phyloP scores from a whole-genome alignment of 2,797 vertebrate genomes.

The Sebastiscus albofasciatus region DNA sequence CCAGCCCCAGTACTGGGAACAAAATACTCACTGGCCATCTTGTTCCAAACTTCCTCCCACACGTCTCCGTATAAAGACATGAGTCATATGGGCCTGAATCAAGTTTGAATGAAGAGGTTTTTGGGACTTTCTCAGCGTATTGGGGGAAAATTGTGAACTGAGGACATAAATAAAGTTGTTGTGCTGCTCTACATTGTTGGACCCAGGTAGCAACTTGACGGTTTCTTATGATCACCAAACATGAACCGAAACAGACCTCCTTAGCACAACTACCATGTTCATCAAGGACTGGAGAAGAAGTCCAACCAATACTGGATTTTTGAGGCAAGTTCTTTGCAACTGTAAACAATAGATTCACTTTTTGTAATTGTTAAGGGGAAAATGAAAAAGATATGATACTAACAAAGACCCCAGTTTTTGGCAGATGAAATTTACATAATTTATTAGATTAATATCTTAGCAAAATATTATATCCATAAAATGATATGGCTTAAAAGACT shows the following conservation, averaged over 20 bases:
- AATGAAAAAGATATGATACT: too few relatives aligned
- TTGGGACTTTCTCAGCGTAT: slow-evolving; percentile 37
- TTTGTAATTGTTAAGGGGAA: too few relatives aligned
- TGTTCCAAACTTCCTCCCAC: slow-evolving; percentile 77
- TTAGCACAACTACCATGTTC: not conserved
- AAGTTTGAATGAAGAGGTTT: slow-evolving; percentile 54
- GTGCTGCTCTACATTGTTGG: slow-evolving; percentile 3
- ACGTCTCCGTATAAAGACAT: slow-evolving; percentile 61
- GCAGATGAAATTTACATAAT: too few relatives aligned
- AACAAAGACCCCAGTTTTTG: not conserved
- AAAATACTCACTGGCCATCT: slow-evolving; percentile 71
- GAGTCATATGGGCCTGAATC: slow-evolving; percentile 66
- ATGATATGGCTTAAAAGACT: too few relatives aligned
- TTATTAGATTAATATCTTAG: too few relatives aligned
- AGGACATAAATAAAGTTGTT: slow-evolving; percentile 8
- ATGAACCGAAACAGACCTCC: not conserved
- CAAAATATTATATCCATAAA: too few relatives aligned
- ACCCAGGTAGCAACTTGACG: not conserved
- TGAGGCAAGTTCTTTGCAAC: too few relatives aligned
- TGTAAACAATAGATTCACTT: too few relatives aligned
- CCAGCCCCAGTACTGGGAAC: slow-evolving; percentile 63
- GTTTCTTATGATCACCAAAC: slow-evolving; percentile 5
- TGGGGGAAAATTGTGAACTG: slow-evolving; percentile 19
- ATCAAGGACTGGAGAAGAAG: not conserved
- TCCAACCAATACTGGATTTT: not conserved